phyloP scores from a whole-genome alignment of 2,888 invertebrate species.

The Linyphia triangularis region DNA sequence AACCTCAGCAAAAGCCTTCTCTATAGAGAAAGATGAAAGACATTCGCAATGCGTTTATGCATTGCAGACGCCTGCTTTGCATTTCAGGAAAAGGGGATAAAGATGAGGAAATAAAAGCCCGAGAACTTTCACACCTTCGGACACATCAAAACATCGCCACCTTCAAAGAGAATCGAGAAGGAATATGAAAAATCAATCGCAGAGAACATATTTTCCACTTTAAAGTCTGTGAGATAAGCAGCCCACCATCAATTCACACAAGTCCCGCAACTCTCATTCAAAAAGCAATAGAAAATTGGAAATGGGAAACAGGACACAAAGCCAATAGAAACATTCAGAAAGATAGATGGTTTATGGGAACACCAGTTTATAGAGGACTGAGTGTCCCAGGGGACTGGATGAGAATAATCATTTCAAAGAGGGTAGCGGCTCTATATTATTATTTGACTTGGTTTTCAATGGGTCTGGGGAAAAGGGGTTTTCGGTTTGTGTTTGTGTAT shows the following conservation, averaged over 20 bases:
- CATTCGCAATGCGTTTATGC: no score
- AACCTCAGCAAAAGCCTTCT: no score
- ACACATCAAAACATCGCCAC: constrained; percentile 1
- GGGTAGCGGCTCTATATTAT: constrained; percentile 60
- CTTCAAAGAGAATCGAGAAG: no score
- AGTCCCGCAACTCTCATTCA: constrained; percentile 38
- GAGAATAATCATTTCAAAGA: constrained; percentile 71
- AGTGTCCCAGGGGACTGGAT: constrained; percentile 15
- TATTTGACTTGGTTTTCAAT: constrained; percentile 74
- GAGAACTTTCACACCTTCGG: background rate
- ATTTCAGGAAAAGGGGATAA: background rate
- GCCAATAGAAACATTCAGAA: constrained; percentile 63
- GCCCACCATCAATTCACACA: constrained; percentile 17
- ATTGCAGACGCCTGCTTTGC: no score
- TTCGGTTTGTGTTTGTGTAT: constrained; percentile 66
- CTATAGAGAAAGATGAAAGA: no score
- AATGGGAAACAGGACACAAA: constrained; percentile 43
- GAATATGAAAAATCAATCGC: constrained; percentile 29
- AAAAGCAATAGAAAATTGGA: constrained; percentile 54
- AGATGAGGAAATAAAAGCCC: constrained; percentile 4
- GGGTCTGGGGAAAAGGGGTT: constrained; percentile 34
- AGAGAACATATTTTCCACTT: constrained; percentile 15
- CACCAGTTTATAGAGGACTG: background rate
- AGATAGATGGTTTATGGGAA: background rate
- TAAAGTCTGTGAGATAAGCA: background rate